These are phyloP conservation scores for Clarias fuscus DNA, from an alignment of 2,797 vertebrate species.

Conservation along the genomic window DNA sequence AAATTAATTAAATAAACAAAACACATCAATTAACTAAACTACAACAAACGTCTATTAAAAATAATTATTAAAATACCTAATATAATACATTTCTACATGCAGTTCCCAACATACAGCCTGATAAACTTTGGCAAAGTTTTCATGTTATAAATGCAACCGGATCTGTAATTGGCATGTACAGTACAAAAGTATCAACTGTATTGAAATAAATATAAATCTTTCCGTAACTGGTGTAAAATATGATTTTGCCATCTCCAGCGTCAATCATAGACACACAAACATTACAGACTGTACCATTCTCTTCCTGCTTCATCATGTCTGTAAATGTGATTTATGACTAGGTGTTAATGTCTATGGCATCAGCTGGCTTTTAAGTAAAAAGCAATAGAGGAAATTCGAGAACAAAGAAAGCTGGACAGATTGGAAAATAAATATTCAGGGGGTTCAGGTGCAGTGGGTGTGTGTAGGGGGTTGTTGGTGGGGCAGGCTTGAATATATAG, in stretches of 20 bases:
- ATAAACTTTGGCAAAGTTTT: neutral
- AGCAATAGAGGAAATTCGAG: neutral
- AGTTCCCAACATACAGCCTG: neutral
- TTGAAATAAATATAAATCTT: neutral
- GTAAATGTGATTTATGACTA: slow-evolving; percentile 27
- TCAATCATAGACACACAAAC: neutral
- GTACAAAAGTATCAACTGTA: neutral
- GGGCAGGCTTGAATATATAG: neutral
- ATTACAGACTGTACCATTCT: neutral
- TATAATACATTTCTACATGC: neutral
- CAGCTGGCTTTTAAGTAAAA: slow-evolving; percentile 27
- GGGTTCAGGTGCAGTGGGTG: slow-evolving; percentile 71
- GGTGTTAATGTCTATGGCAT: neutral
- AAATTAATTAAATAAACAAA: neutral
- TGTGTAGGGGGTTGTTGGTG: neutral
- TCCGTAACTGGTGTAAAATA: neutral
- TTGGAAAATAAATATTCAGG: slow-evolving; percentile 32
- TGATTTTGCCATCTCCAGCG: neutral
- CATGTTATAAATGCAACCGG: neutral
- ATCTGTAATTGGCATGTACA: neutral
- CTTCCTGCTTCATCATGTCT: neutral
- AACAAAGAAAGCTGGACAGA: slow-evolving; percentile 33
- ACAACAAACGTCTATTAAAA: neutral
- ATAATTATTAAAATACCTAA: neutral
- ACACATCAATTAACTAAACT: neutral